Evolutionary conservation across 2,797 vertebrate species (phyloP).

Genomic region (Poeciliopsis gracilis): DNA sequence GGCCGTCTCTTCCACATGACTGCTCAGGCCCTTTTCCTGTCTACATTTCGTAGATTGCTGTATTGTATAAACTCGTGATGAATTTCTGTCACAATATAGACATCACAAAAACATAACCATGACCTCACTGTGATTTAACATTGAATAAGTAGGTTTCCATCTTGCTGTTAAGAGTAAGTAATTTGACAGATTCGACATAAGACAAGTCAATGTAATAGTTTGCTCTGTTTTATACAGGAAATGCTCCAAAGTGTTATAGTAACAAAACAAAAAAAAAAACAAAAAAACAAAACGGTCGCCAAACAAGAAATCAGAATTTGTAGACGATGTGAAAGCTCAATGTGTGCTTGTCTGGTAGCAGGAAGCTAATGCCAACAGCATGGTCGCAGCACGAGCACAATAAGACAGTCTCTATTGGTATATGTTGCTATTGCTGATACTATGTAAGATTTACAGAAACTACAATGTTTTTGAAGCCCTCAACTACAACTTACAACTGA

Average conservation of each 20-base stretch:
- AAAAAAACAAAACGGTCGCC: background rate
- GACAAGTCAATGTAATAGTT: background rate
- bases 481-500: background rate
- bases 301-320: background rate
- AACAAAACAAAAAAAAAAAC: too few relatives aligned
- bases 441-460: background rate
- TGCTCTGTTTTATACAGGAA: background rate
- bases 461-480: background rate
- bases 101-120: conserved; percentile 25
- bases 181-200: background rate
- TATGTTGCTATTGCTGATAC: background rate
- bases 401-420: background rate
- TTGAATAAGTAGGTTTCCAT: background rate
- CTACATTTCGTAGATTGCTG: conserved; percentile 37
- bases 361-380: background rate
- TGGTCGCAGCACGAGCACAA: background rate
- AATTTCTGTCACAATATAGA: conserved; percentile 15
- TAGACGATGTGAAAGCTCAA: too few relatives aligned
- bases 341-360: background rate
- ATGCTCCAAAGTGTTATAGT: background rate
- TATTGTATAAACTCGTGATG: conserved; percentile 44
- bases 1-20: conserved; percentile 44
- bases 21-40: conserved; percentile 58
- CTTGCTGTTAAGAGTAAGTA: background rate
- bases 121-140: conserved; percentile 11